Base-by-base conservation (phyloP, 2,797 vertebrate genomes). In the Pantherophis alleghaniensis region DNA sequence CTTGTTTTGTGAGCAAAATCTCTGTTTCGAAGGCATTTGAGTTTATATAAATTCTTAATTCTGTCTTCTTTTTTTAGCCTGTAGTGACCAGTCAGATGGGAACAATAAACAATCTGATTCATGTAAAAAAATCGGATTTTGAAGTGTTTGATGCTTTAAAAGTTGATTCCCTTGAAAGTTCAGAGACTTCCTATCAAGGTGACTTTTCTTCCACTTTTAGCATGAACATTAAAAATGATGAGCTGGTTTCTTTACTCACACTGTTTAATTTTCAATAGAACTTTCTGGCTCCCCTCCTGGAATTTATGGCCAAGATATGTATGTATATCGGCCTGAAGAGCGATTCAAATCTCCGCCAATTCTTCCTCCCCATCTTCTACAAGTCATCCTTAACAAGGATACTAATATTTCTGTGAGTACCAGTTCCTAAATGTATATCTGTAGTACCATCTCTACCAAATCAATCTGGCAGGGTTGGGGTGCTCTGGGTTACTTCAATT, bases 351-450 rank as follows among this genome's bases (percentile, higher is more conserved):
- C 98, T 16, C 99, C 99, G 0, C 99, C 99, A 32, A 99, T 99
- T 90, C 98, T 99, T 89, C 99, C 99, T 0, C 99, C 99, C 94
- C 99, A 99, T 96, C 98, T 99, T 26, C 99, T 99, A 42, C 99
- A 99, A 97, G 99, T 99, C 97, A 99, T 99, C 96, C 98, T 99
- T 93, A 99, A 99, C 98, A 99, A 99, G 97, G 99, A 99, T 97
- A 99, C 99, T 95, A 99, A 99, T 94, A 98, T 99, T 96, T 99
- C 99, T 55, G 99, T 99, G 95, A 98, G 98, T 98, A 95, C 88
- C 91, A 47, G 24, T 89, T 7, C 1, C 53, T 20, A 10, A 18
- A 24, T 24, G 12, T 11, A 22, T 32, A n/a, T n/a, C 47, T 91
- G 7, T 37, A 37, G 3, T 37, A 37, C 32, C 32, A 37, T 18